Evolutionary conservation across 2,888 invertebrate genomes (phyloP), one percentile per base, ranked within the genome.

Genomic region (Agrotis ipsilon): DNA sequence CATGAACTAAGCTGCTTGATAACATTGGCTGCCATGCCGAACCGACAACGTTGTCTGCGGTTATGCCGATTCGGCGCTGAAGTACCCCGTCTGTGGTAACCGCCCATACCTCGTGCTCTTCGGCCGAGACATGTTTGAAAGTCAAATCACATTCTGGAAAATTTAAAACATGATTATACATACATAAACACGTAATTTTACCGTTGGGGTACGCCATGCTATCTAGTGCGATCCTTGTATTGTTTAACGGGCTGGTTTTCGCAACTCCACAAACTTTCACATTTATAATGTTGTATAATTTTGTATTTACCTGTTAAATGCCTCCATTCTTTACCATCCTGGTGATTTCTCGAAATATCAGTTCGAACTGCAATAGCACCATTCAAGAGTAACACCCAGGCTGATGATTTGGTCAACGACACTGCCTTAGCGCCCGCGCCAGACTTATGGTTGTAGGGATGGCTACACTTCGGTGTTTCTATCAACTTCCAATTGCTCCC

Each of bases 311-410:
- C 96, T 91, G 94, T 87, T 82, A 89, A 97, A 96, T 92, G 98
- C 87, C 94, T 98, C 99, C 99, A 99, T 87, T 98, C 97, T 32
- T 98, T 98, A 43, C 99, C 99, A 90, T 98, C 98, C 0, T 98
- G 98, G 85, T 97, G 98, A 46, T 97, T 97, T 46, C 96, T 94
- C 4, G 97, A 97, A 62, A 99, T 97, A 88, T 98, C 98, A 72
- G 97, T 97, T 67, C 99, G 97, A 13, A 98, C 97, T 84, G 98
- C 98, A 68, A 99, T 92, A 69, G 97, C 96, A 45, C 98, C 98
- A 79, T 97, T 97, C 27, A 97, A 96, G 83, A 98, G 98, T 43
- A 99, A 91, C 0, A 97, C 98, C 98, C 99, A 99, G 11, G 99
- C 98, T 1, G 97, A 97, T 32, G 96, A 95, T 39, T 96, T 93